Evolutionary conservation across 1,140 invertebrate species (phyloP), one percentile per base, ranked within the genome.

Genomic region (Phocides pigmalion): DNA sequence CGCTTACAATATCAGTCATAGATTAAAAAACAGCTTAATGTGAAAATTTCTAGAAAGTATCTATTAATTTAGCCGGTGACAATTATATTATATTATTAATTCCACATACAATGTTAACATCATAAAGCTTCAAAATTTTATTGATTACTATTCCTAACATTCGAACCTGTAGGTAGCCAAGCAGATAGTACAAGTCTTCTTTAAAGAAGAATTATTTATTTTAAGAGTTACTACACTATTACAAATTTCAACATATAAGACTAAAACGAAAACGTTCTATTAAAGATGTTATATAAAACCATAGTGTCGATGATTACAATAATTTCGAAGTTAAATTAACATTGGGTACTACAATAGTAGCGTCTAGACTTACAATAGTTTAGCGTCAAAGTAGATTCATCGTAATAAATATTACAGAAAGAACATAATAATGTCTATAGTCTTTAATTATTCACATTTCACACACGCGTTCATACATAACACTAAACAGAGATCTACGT

Each of bases 401-500:
- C 16, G 12, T 35, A 28, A 50, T 50, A 32, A 58, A 46, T 47
- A 46, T 59, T 59, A 46, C 20, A 19, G 46, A 46, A 59, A 17
- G 37, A 32, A 14, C 4, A 66, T 62, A 51, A 28, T 51, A 28
- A 19, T 51, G 46, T 39, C 51, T 28, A 62, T 50, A 67, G 46
- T 49, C n/a, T 56, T 39, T 28, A 62, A 53, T 47, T 51, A 66
- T 32, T 62, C 44, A 62, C 22, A 66, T 49, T 62, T 28, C 41
- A 62, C 28, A 63, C 58, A 25, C 46, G 16, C 61, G 47, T 69
- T 66, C 68, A 59, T 64, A 65, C 47, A 64, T 68, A 62, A 71
- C 47, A 76, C 76, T 84, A 84, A 73, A 61, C 14, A 46, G 78
- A 84, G 80, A 86, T 86, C 79, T 76, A 74, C 53, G 19, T 69